Evolutionary conservation across 2,888 invertebrate genomes (phyloP).

Genomic region (Brachyptera putata): DNA sequence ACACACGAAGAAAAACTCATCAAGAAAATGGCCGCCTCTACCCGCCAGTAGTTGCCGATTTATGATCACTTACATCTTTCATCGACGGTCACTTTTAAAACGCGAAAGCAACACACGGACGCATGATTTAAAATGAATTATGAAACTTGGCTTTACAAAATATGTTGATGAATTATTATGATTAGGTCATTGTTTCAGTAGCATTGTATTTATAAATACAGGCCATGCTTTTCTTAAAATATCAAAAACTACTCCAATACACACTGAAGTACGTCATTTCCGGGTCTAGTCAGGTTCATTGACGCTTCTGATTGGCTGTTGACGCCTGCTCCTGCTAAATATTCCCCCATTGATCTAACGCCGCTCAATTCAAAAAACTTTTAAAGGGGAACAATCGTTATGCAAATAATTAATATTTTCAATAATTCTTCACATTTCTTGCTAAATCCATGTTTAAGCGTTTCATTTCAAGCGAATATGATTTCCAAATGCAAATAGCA

Average conservation of each 20-base stretch:
- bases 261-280: slow-evolving; percentile 15
- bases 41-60: slow-evolving; percentile 45
- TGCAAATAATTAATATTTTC: background rate
- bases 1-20: slow-evolving; percentile 48
- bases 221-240: slow-evolving; percentile 29
- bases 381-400: slow-evolving; percentile 9
- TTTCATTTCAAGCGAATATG: no score
- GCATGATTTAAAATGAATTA: background rate
- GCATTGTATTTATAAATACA: slow-evolving; percentile 20
- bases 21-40: slow-evolving; percentile 58
- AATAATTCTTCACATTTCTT: background rate
- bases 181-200: background rate
- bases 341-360: slow-evolving; percentile 12
- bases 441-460: no score
- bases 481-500: no score
- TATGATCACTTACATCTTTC: slow-evolving; percentile 35
- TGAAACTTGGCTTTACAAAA: background rate
- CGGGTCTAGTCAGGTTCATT: slow-evolving; percentile 14
- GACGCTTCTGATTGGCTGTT: slow-evolving; percentile 16
- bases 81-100: slow-evolving; percentile 28
- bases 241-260: slow-evolving; percentile 28
- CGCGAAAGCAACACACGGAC: slow-evolving; percentile 12
- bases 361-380: slow-evolving; percentile 9
- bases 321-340: slow-evolving; percentile 9
- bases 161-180: background rate